Conservation (phyloP, 2,113 vertebrate species). For the Misgurnus mizolepis region DNA sequence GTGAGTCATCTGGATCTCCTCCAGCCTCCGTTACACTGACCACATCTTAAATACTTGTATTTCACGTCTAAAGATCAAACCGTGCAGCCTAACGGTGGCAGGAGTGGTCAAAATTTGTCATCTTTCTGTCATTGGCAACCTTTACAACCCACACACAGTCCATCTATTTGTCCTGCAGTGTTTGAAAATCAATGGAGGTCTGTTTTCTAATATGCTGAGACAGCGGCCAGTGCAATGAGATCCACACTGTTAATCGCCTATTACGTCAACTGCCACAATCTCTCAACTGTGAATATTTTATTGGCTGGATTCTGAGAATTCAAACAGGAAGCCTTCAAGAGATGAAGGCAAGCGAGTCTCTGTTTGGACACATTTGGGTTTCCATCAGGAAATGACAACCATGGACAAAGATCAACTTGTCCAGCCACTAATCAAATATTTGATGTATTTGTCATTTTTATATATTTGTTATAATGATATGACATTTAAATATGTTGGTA, state of each 20-base stretch:
- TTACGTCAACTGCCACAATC: not conserved
- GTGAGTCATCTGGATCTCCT: not conserved
- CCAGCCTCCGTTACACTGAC: slow-evolving; percentile 25
- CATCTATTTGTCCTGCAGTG: slow-evolving; percentile 33
- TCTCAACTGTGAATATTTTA: slow-evolving; percentile 3
- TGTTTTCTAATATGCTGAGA: slow-evolving; percentile 44
- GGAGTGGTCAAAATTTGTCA: slow-evolving; percentile 64
- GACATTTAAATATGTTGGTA: not conserved
- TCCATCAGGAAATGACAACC: not conserved
- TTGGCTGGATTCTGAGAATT: not conserved
- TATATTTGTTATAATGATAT: not conserved
- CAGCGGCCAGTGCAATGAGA: not conserved
- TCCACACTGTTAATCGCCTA: not conserved
- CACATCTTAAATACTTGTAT: slow-evolving; percentile 19
- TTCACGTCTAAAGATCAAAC: slow-evolving; percentile 62
- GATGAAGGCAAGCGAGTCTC: not conserved
- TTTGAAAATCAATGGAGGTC: slow-evolving; percentile 53
- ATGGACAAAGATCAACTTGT: not conserved
- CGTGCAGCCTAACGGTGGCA: slow-evolving; percentile 49
- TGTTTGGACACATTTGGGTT: not conserved
- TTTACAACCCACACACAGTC: slow-evolving; percentile 32
- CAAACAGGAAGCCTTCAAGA: not conserved
- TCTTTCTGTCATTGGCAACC: slow-evolving; percentile 48
- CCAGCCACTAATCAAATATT: too few species aligned
- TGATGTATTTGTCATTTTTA: not conserved